Evolutionary conservation across 2,113 vertebrate species (phyloP), one percentile per base, ranked within the genome.

Genomic region (Dasyornis broadbenti): DNA sequence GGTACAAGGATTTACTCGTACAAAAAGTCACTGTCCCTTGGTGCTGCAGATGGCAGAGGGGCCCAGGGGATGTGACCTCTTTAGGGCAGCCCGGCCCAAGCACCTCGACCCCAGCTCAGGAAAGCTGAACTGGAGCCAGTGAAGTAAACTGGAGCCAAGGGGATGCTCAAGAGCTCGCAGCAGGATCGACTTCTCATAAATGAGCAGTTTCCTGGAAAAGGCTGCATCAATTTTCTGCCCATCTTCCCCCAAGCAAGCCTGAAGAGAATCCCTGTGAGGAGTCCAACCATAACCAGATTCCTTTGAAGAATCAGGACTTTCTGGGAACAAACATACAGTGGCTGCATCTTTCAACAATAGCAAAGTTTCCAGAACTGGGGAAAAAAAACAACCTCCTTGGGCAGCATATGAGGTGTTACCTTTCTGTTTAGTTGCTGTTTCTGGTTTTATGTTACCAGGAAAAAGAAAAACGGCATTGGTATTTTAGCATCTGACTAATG

Each of bases 401-500:
- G 45, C 83, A 72, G 89, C 37, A 56, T 4, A 64, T 0, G 0
- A 86, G 69, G 52, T 82, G 65, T 50, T 95, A 65, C 45, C 40
- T 42, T 64, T 23, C 69, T 60, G 19, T 72, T 49, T 64, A 44
- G 86, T 20, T 76, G 60, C 23, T 86, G 64, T 61, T 92, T 87
- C 77, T 45, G 22, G 77, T 47, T 93, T 90, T 39, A 72, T 66
- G 44, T 63, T 78, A 39, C 56, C 30, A 50, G 37, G 60, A 39
- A 61, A 82, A 82, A 92, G 80, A 86, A 94, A 94, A 91, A 47
- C 28, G 33, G 13, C 4, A 0, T 24, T 75, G 83, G 33, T 83
- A 73, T 86, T 90, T 89, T 66, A 95, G 76, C 39, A 63, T 78
- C 79, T 91, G 83, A 92, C 42, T 93, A 94, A 94, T 60, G 69